Evolutionary conservation across 2,113 vertebrate genomes (phyloP).

Genomic region (Tiliqua scincoides): DNA sequence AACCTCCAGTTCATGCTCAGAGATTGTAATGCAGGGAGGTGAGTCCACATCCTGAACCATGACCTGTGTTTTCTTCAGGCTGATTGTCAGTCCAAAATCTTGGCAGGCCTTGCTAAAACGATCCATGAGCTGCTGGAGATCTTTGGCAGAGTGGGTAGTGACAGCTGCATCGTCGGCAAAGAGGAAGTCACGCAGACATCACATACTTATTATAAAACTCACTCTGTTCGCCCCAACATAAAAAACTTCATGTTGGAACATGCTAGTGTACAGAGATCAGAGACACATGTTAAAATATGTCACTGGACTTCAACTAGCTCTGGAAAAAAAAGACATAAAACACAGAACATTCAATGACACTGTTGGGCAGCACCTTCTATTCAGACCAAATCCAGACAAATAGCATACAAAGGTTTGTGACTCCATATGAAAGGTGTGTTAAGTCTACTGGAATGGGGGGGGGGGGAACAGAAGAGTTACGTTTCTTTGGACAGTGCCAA

Average conservation of each 20-base stretch:
- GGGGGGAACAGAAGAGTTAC: slow-evolving; percentile 19
- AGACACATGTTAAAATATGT: no score
- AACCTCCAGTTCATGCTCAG: no score
- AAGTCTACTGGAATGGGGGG: neutral
- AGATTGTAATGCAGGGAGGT: no score
- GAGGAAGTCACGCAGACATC: no score
- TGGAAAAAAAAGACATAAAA: neutral
- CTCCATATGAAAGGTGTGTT: slow-evolving; percentile 25
- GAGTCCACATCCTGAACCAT: no score
- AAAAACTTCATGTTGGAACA: neutral
- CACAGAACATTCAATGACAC: neutral
- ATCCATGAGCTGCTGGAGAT: no score
- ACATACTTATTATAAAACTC: neutral
- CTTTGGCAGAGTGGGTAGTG: no score
- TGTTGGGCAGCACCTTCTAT: neutral
- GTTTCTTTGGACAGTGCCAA: slow-evolving; percentile 27
- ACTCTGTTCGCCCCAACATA: neutral
- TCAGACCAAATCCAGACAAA: slow-evolving; percentile 35
- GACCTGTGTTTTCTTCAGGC: no score
- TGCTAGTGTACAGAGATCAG: neutral
- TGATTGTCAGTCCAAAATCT: no score
- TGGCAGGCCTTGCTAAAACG: no score
- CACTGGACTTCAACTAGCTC: no score
- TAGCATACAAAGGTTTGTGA: slow-evolving; percentile 38
- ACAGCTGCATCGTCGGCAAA: no score